Evolutionary conservation across 2,113 vertebrate genomes (phyloP), one percentile per base, ranked within the genome.

Genomic region (Leuciscus idus): DNA sequence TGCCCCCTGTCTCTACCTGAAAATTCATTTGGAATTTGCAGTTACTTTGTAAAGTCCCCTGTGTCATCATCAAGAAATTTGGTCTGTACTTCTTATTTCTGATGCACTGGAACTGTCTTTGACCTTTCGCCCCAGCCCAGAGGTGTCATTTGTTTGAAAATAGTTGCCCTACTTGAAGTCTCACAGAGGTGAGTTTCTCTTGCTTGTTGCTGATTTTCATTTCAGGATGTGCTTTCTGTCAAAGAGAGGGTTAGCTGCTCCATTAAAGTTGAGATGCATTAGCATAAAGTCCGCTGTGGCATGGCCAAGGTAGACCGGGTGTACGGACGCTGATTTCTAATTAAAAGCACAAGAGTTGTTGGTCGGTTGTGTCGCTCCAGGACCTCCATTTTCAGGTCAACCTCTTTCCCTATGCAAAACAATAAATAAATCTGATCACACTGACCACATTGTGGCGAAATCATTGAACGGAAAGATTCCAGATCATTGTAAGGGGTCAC

Each of bases 401-500:
- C 77, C 30, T 83, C 33, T 76, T 43, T 57, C 59, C 57, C 12
- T 11, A 10, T 61, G 33, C 55, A 26, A 62, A 23, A 3, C 55
- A 73, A 70, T 43, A 2, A 9, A 43, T 10, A 43, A 77, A 89
- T 77, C 72, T 76, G 70, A 73, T 75, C 23, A 10, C n/a, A 43
- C 33, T 36, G 55, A 62, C 52, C 64, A n/a, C 6, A 39, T 6
- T 61, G 62, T 68, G 30, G 61, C 15, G 1, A 43, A 81, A 17
- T 43, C 59, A 64, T 81, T 0, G n/a, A 81, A 64, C 0, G 9
- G 62, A 52, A 43, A 64, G 76, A n/a, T 30, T 52, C 52, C 23
- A 39, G 85, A 84, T 90, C 86, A 87, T 83, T 68, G 87, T 79
- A 79, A 88, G 82, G 89, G 84, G 89, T 81, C 87, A 89, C 84